Conservation (phyloP, 2,888 invertebrate species). For the Philonicus albiceps region DNA sequence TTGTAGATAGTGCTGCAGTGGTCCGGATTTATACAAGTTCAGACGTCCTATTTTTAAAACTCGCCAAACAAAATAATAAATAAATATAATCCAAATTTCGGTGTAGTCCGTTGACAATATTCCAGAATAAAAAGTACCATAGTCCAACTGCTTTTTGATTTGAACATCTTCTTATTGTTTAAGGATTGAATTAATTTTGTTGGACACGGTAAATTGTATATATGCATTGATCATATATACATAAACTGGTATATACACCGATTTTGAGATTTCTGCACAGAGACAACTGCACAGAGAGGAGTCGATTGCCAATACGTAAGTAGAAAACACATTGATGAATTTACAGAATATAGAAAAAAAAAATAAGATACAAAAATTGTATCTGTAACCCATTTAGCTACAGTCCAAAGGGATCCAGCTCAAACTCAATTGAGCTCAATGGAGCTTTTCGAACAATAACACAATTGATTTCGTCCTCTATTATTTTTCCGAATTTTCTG, state of each 20-base stretch:
- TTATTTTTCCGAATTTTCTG: constrained; percentile 22
- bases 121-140: not conserved
- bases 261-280: not conserved
- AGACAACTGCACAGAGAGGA: constrained; percentile 4
- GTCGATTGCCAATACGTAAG: constrained; percentile 34
- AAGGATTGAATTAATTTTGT: constrained; percentile 22
- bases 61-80: not conserved
- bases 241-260: not conserved
- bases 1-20: not conserved
- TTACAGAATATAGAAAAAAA: constrained; percentile 18
- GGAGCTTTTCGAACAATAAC: constrained; percentile 19
- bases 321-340: constrained; percentile 14
- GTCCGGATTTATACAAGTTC: not conserved
- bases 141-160: not conserved
- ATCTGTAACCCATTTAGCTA: constrained; percentile 24
- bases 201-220: constrained; percentile 27
- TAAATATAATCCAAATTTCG: not conserved
- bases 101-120: not conserved
- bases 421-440: not conserved
- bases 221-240: constrained; percentile 29
- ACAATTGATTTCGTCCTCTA: constrained; percentile 12
- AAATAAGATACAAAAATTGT: not conserved
- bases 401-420: not conserved
- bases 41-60: not conserved
- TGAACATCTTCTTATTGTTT: not conserved